These are phyloP conservation scores for Actinemys pallida DNA, from an alignment of 2,113 vertebrate genomes.

Conservation along the genomic window DNA sequence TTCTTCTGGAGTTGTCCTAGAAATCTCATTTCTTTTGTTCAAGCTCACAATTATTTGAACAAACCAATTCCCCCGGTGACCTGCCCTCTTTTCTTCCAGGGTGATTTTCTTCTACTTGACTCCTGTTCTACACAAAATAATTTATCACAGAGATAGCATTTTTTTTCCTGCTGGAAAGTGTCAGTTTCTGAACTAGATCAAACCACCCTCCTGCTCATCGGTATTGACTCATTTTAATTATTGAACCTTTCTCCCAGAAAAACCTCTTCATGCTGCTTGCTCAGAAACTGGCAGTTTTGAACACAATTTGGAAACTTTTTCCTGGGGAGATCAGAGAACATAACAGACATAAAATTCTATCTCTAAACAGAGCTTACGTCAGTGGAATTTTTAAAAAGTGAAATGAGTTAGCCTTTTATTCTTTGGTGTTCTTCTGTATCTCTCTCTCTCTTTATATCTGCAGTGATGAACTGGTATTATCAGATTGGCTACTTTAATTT, in stretches of 20 bases:
- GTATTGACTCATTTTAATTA: constrained; percentile 82
- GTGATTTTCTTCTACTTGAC: constrained; percentile 70
- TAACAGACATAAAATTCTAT: constrained; percentile 52
- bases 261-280: constrained; percentile 65
- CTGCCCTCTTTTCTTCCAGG: constrained; percentile 66
- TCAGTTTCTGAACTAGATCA: constrained; percentile 77
- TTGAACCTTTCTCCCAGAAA: constrained; percentile 79
- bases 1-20: constrained; percentile 27
- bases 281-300: constrained; percentile 72
- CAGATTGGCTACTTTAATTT: neutral
- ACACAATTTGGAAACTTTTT: constrained; percentile 72
- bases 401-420: neutral
- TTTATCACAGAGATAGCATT: constrained; percentile 72
- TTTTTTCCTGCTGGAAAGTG: constrained; percentile 71
- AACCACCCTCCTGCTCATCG: constrained; percentile 67
- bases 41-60: constrained; percentile 53
- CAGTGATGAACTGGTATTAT: neutral
- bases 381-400: neutral
- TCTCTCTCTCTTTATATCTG: neutral
- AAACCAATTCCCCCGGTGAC: constrained; percentile 67
- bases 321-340: constrained; percentile 60
- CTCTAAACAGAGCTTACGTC: constrained; percentile 30
- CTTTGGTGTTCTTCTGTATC: neutral
- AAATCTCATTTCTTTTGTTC: constrained; percentile 56
- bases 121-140: constrained; percentile 72